Conservation (phyloP, 2,113 vertebrate genomes). For the Chitala chitala region DNA sequence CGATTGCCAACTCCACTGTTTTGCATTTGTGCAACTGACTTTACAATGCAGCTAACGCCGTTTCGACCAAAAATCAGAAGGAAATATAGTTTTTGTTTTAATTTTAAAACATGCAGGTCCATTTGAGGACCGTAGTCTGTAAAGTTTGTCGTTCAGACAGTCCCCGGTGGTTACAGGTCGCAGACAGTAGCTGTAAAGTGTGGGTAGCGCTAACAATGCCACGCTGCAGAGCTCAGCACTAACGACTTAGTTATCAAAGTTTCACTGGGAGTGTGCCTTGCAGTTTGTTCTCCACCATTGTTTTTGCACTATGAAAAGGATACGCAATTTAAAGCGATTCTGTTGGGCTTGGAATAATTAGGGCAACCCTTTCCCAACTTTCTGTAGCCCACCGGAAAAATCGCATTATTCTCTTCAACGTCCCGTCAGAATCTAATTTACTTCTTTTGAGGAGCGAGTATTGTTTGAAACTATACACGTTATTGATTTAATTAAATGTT, state of each 20-base stretch:
- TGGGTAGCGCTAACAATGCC: too few relatives aligned
- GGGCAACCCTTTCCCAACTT: constrained; percentile 32
- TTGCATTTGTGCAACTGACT: too few relatives aligned
- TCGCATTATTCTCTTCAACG: constrained; percentile 46
- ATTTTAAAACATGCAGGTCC: too few relatives aligned
- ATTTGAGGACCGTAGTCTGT: too few relatives aligned
- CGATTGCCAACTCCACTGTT: too few relatives aligned
- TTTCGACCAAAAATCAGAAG: too few relatives aligned
- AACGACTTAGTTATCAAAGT: background rate
- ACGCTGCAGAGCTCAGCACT: background rate
- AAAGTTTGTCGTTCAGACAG: too few relatives aligned
- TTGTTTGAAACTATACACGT: constrained; percentile 48
- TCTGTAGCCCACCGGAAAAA: constrained; percentile 1
- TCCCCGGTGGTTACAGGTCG: background rate
- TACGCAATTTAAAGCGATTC: constrained; percentile 47
- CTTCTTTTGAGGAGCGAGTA: constrained; percentile 48
- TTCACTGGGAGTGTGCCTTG: background rate
- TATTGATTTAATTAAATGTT: constrained; percentile 55
- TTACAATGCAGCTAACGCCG: too few relatives aligned
- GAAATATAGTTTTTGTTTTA: too few relatives aligned
- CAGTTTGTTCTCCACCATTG: constrained; percentile 45
- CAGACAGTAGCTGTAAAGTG: background rate
- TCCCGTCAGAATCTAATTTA: constrained; percentile 51
- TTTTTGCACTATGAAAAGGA: constrained; percentile 61
- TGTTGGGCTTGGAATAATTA: constrained; percentile 36